A percentile compares a stretch with the other conserved stretches of the same genome.
Evolutionary conservation across 1,140 invertebrate species (phyloP).

Genomic region (Battus philenor): DNA sequence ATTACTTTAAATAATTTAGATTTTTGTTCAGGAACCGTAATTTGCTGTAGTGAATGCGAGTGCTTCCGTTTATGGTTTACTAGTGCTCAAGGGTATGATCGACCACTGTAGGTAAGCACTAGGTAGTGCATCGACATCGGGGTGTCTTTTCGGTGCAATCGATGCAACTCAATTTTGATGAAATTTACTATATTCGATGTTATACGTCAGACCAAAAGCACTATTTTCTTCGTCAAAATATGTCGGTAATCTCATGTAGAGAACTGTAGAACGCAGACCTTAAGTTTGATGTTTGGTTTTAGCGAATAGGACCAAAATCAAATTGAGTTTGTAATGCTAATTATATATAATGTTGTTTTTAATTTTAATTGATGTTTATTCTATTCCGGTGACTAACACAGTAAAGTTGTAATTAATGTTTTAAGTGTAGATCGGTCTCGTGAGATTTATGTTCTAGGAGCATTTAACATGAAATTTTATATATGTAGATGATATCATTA

Average conservation of each 20-base stretch:
- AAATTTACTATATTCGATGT: constrained; percentile 22
- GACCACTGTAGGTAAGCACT: constrained; percentile 20
- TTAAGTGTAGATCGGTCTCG: constrained; percentile 47
- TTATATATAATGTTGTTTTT: constrained; percentile 56
- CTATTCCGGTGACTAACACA: constrained; percentile 60
- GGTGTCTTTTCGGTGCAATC: too few relatives aligned
- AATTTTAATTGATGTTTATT: constrained; percentile 65
- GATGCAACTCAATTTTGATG: constrained; percentile 30
- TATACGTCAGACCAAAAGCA: constrained; percentile 20
- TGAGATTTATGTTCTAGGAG: constrained; percentile 70
- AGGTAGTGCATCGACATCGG: constrained; percentile 10
- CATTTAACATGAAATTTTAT: constrained; percentile 68
- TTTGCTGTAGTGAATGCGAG: constrained; percentile 28
- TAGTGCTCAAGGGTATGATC: constrained; percentile 7
- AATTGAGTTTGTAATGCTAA: constrained; percentile 59
- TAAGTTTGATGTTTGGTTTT: constrained; percentile 28
- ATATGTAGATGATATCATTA: constrained; percentile 70
- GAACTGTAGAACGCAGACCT: neutral
- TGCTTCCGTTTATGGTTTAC: constrained; percentile 19
- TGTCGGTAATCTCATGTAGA: constrained; percentile 7
- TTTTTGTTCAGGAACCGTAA: constrained; percentile 26
- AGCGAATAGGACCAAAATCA: constrained; percentile 62
- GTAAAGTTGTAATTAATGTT: constrained; percentile 41
- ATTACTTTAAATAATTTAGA: constrained; percentile 25
- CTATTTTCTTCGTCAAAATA: constrained; percentile 18